Evolutionary conservation across 2,113 vertebrate species (phyloP), one percentile per base, ranked within the genome.

Genomic region (Ciconia boyciana): DNA sequence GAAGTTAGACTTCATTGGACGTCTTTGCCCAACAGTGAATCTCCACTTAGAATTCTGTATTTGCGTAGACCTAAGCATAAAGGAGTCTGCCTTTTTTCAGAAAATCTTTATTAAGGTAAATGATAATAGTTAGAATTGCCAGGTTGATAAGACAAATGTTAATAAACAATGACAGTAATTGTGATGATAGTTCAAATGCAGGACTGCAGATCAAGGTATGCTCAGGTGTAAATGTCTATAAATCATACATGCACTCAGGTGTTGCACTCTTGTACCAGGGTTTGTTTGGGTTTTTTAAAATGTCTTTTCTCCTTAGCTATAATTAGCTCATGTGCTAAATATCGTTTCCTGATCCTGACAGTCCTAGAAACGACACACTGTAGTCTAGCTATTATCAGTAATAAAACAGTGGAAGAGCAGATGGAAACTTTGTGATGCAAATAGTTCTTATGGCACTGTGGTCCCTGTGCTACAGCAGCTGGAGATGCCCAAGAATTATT

Each of bases 401-500:
- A 85, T 64, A 65, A 96, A 90, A 54, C 55, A 83, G 80, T 85
- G 72, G 65, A 83, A 66, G 72, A 94, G 41, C 61, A 96, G 87
- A 86, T 91, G 76, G 86, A 96, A 90, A 83, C n/a, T 85, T 66
- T 62, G 64, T 83, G 76, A 81, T 90, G 46, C 19, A 70, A 75
- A 32, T 81, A 60, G 66, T 84, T 97, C 91, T 93, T 89, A 28
- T 52, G 75, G 74, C 60, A 14, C 46, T 71, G 6, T 64, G 26
- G 44, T 71, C 44, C 88, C 32, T 52, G 62, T 86, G 62, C 78
- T 93, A 43, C 49, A 96, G 65, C 81, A 96, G 77, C 93, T 92
- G 86, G 90, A 85, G 39, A 68, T 94, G 83, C 87, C 58, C 39
- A 46, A 71, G 46, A 94, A 94, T 79, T 86, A 87, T 92, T 96